A percentile compares a stretch with the other conserved stretches of the same genome.
Conservation (phyloP, 2,888 invertebrate species). For the Chloroclysta siterata region DNA sequence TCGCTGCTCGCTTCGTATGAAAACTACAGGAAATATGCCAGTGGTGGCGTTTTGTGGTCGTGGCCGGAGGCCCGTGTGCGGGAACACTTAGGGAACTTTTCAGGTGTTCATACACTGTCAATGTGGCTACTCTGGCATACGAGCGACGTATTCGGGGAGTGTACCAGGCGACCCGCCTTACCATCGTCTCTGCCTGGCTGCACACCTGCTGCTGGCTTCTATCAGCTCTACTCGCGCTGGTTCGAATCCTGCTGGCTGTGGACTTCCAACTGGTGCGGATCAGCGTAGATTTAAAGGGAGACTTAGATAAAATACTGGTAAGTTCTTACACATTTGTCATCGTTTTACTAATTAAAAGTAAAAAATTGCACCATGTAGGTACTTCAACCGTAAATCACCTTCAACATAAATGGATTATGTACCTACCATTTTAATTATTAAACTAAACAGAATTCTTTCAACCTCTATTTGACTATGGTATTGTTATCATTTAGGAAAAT, state of each 20-base stretch:
- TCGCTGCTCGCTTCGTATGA: too few relatives aligned
- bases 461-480: neutral
- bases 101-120: conserved; percentile 68
- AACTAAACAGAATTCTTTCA: too few relatives aligned
- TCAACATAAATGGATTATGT: too few relatives aligned
- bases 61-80: too few relatives aligned
- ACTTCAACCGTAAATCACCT: too few relatives aligned
- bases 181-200: conserved; percentile 74
- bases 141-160: conserved; percentile 76
- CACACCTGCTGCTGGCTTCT: conserved; percentile 75
- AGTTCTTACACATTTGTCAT: conserved; percentile 15
- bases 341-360: too few relatives aligned
- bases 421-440: too few relatives aligned
- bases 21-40: too few relatives aligned
- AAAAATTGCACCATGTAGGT: too few relatives aligned
- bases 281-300: conserved; percentile 60
- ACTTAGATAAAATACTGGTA: conserved; percentile 72
- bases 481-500: conserved; percentile 54
- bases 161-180: conserved; percentile 72
- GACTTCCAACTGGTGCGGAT: conserved; percentile 74
- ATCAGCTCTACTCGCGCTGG: conserved; percentile 61
- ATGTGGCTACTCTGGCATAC: conserved; percentile 72
- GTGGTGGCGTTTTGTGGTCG: too few relatives aligned
- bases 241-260: conserved; percentile 64
- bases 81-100: neutral